Percentiles rank a stretch among this genome's conserved stretches.
These are phyloP conservation scores for Dryomyza anilis DNA, from an alignment of 2,888 invertebrate genomes.

Conservation along the genomic window DNA sequence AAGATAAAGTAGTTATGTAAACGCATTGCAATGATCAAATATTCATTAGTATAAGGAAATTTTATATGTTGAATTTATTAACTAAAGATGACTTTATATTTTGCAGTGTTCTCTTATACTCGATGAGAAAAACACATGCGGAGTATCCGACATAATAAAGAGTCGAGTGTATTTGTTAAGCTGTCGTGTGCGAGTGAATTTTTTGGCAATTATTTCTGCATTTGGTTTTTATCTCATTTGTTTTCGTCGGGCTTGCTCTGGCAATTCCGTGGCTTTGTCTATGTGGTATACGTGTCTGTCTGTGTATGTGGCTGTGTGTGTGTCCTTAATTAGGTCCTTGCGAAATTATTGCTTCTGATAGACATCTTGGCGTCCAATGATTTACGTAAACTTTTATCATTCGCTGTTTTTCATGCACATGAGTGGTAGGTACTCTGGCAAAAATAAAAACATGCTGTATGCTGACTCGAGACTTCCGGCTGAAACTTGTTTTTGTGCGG, in stretches of 20 bases:
- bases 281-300: background rate
- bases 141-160: background rate
- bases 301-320: conserved; percentile 7
- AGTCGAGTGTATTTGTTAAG: conserved; percentile 10
- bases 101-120: too few species aligned
- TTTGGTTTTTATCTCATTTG: conserved; percentile 27
- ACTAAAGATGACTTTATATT: too few species aligned
- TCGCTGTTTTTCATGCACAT: background rate
- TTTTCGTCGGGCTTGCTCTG: background rate
- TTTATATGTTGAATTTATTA: too few species aligned
- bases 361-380: conserved; percentile 36
- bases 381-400: conserved; percentile 17
- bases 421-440: too few species aligned
- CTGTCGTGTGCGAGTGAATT: conserved; percentile 8
- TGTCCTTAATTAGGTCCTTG: conserved; percentile 30
- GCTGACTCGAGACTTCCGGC: background rate
- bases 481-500: background rate
- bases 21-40: too few species aligned
- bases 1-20: too few species aligned
- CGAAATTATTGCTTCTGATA: conserved; percentile 26
- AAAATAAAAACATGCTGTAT: background rate
- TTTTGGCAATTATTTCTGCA: conserved; percentile 34
- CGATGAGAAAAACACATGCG: background rate
- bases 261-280: background rate
- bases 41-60: too few species aligned